Conservation (phyloP, 2,797 vertebrate species). For the Melanotaenia trifasciata region DNA sequence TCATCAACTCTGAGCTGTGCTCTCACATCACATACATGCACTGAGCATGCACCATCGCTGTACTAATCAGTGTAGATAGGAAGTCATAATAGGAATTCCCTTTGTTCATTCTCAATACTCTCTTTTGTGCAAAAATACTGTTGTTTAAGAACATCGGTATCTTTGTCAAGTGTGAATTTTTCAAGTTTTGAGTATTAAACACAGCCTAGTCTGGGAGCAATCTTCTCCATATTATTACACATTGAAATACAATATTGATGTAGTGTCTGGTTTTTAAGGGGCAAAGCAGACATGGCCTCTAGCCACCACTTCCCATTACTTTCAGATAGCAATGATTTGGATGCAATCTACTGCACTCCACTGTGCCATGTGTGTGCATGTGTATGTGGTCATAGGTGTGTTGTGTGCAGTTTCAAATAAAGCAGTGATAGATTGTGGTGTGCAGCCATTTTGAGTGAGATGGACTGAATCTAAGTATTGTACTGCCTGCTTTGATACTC, state of each 20-base stretch:
- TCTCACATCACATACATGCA: background rate
- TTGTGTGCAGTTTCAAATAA: constrained; percentile 68
- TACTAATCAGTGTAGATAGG: background rate
- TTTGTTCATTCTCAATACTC: background rate
- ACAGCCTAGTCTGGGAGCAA: constrained; percentile 9
- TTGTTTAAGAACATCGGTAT: background rate
- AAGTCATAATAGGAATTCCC: background rate
- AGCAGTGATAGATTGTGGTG: constrained; percentile 61
- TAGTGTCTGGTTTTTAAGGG: constrained; percentile 40
- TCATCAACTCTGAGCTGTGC: too few species aligned
- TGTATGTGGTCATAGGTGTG: constrained; percentile 39
- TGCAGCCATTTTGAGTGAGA: constrained; percentile 66
- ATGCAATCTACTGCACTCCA: constrained; percentile 63
- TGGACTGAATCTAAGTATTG: constrained; percentile 67
- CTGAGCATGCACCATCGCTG: background rate
- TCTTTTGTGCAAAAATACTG: background rate
- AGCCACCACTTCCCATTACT: constrained; percentile 61
- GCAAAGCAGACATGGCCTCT: constrained; percentile 40
- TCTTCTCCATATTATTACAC: constrained; percentile 32
- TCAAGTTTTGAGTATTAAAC: constrained; percentile 16
- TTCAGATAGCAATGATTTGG: constrained; percentile 68
- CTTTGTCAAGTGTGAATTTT: constrained; percentile 4
- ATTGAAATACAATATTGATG: constrained; percentile 51
- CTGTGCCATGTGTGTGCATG: constrained; percentile 32
- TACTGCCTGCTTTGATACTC: constrained; percentile 45